phyloP scores from a whole-genome alignment of 2,888 invertebrate species.

The Agonopterix heracliana region DNA sequence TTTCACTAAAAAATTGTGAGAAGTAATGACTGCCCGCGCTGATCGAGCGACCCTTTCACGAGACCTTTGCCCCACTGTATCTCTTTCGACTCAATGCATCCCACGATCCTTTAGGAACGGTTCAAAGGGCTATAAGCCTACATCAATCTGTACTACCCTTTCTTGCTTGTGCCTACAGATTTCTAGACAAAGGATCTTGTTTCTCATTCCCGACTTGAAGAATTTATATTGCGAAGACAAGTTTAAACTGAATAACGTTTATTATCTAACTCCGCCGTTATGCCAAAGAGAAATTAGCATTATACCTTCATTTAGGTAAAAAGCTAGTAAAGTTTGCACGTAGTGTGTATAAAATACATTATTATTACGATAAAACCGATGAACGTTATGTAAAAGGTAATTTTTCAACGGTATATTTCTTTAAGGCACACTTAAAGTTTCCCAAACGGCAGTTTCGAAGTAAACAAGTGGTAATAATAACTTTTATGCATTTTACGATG shows the following conservation, averaged over 20 bases:
- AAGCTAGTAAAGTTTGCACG: too few species aligned
- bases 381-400: not conserved
- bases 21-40: constrained; percentile 1
- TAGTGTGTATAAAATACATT: too few species aligned
- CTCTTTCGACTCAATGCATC: constrained; percentile 32
- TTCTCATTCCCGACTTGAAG: too few species aligned
- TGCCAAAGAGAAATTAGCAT: too few species aligned
- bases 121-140: not conserved
- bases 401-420: constrained; percentile 2
- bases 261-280: too few species aligned
- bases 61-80: constrained; percentile 25
- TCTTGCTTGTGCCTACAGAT: not conserved
- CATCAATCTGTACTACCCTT: not conserved
- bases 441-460: constrained; percentile 13
- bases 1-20: not conserved
- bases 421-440: not conserved
- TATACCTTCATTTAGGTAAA: too few species aligned
- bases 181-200: too few species aligned
- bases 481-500: constrained; percentile 6
- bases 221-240: too few species aligned
- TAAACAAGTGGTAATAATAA: constrained; percentile 14
- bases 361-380: too few species aligned
- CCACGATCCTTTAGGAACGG: constrained; percentile 16
- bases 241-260: too few species aligned
- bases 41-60: constrained; percentile 20